Percentiles rank a stretch among this genome's conserved stretches.
Conservation (phyloP, 2,888 invertebrate species). For the Parnassius glacialis region DNA sequence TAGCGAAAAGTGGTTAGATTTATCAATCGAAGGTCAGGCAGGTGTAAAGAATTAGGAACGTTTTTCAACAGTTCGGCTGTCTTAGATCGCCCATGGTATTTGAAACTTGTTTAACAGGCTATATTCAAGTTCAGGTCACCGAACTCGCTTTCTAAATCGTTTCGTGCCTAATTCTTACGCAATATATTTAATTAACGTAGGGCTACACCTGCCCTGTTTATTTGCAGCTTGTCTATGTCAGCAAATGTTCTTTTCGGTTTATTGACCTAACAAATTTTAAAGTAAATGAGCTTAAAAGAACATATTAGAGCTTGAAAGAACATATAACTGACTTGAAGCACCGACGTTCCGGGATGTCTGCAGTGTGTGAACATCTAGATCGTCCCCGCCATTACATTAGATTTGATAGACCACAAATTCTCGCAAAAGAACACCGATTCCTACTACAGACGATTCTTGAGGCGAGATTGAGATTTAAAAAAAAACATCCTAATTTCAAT, state of each 20-base stretch:
- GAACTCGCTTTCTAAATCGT: slow-evolving; percentile 25
- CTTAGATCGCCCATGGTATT: slow-evolving; percentile 9
- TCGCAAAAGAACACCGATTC: no score
- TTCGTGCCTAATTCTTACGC: slow-evolving; percentile 23
- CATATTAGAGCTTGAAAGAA: no score
- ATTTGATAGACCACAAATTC: no score
- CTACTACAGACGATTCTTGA: no score
- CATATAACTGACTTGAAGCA: no score
- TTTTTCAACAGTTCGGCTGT: slow-evolving; percentile 13
- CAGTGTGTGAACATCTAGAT: no score
- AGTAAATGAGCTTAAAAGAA: not conserved
- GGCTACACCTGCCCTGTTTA: slow-evolving; percentile 17
- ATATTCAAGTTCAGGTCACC: slow-evolving; percentile 23
- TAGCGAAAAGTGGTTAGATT: slow-evolving; percentile 12
- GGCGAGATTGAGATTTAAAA: no score
- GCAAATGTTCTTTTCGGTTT: slow-evolving; percentile 5
- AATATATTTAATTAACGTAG: slow-evolving; percentile 18
- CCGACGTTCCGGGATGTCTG: no score
- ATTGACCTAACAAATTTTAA: slow-evolving; percentile 5
- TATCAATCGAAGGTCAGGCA: slow-evolving; percentile 24
- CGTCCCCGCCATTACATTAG: no score
- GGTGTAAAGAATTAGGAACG: slow-evolving; percentile 1
- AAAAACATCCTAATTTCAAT: no score
- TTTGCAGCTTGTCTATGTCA: slow-evolving; percentile 15
- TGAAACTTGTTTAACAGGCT: slow-evolving; percentile 15